phyloP scores from a whole-genome alignment of 2,797 vertebrate species.

The Vespertilio murinus region DNA sequence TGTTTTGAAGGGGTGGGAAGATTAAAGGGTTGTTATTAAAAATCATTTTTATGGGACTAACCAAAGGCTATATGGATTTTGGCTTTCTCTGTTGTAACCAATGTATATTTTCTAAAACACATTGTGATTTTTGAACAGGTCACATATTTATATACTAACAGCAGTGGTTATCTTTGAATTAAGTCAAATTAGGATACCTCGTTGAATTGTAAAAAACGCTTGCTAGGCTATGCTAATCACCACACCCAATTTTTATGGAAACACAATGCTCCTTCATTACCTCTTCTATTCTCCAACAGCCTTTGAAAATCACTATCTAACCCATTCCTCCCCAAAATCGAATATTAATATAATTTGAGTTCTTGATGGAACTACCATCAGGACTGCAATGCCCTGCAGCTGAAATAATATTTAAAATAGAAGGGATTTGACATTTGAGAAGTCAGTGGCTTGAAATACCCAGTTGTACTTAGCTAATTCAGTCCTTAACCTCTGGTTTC shows the following conservation, averaged over 20 bases:
- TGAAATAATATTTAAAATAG: conserved; percentile 93
- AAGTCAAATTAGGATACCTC: conserved; percentile 71
- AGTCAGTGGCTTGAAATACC: conserved; percentile 95
- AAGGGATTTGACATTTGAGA: conserved; percentile 93
- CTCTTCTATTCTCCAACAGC: conserved; percentile 68
- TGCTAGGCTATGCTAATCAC: conserved; percentile 74
- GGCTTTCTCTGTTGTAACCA: conserved; percentile 77
- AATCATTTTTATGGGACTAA: conserved; percentile 70
- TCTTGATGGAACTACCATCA: conserved; percentile 90
- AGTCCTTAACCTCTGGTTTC: conserved; percentile 95
- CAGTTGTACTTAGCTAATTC: conserved; percentile 96
- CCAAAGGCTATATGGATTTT: conserved; percentile 69
- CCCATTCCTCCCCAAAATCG: conserved; percentile 84
- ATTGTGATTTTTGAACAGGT: conserved; percentile 77
- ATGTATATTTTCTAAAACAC: conserved; percentile 71
- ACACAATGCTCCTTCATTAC: conserved; percentile 66
- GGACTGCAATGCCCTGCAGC: conserved; percentile 90
- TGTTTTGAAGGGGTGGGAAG: conserved; percentile 29
- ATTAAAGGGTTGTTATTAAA: conserved; percentile 31
- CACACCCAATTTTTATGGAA: conserved; percentile 70
- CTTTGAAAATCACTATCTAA: conserved; percentile 75
- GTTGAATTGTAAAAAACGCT: conserved; percentile 67
- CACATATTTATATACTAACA: conserved; percentile 70
- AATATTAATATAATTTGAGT: conserved; percentile 91
- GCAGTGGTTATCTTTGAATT: conserved; percentile 50